These are phyloP conservation scores for Lepidotrigona ventralis DNA, from an alignment of 1,140 invertebrate genomes.

Conservation along the genomic window DNA sequence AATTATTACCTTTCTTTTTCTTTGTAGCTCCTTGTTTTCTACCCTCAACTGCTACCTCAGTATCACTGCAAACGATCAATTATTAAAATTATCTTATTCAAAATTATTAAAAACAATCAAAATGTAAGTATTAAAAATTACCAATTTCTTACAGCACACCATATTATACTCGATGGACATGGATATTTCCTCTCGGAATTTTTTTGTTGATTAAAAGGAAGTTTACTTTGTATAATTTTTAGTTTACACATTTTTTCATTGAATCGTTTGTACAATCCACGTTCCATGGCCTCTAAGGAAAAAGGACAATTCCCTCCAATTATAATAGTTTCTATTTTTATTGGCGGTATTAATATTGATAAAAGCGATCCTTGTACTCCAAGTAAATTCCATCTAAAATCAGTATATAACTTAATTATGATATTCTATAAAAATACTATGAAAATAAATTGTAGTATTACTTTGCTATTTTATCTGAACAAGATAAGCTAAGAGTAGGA, in stretches of 20 bases:
- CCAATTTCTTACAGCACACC: slow-evolving; percentile 80
- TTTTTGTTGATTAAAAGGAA: slow-evolving; percentile 78
- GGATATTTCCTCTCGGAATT: slow-evolving; percentile 75
- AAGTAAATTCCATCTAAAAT: slow-evolving; percentile 88
- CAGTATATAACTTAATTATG: neutral
- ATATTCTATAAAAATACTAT: neutral
- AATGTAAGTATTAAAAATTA: slow-evolving; percentile 53
- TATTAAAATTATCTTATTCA: slow-evolving; percentile 2
- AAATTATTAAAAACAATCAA: neutral
- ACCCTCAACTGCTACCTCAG: slow-evolving; percentile 90
- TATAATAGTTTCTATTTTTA: slow-evolving; percentile 87
- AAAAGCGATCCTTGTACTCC: slow-evolving; percentile 92
- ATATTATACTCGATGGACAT: slow-evolving; percentile 83
- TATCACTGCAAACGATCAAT: slow-evolving; percentile 76
- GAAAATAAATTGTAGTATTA: slow-evolving; percentile 34
- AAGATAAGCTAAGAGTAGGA: slow-evolving; percentile 93
- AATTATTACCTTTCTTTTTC: slow-evolving; percentile 82
- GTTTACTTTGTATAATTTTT: slow-evolving; percentile 70
- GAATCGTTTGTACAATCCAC: slow-evolving; percentile 83
- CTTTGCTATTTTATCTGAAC: slow-evolving; percentile 94
- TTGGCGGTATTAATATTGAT: slow-evolving; percentile 85
- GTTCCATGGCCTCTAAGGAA: slow-evolving; percentile 82
- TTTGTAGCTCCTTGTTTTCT: slow-evolving; percentile 90
- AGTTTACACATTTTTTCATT: slow-evolving; percentile 63
- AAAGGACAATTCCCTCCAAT: slow-evolving; percentile 86